phyloP scores from a whole-genome alignment of 2,888 invertebrate species.

The Iphiclides podalirius region DNA sequence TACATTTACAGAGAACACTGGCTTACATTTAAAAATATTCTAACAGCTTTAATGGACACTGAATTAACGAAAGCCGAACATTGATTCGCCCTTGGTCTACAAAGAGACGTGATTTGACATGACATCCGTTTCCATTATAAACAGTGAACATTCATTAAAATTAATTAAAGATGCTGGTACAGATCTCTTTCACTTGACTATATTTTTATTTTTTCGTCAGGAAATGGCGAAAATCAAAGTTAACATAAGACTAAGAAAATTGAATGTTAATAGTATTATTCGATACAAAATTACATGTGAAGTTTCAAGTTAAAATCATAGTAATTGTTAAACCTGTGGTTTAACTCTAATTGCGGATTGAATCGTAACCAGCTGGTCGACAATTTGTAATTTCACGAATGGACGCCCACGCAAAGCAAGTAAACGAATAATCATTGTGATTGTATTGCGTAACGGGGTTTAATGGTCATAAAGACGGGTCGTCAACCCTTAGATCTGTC shows the following conservation, averaged over 20 bases:
- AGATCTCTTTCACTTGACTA: no score
- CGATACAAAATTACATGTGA: no score
- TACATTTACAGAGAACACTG: no score
- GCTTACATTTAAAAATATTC: no score
- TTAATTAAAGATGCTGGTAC: not conserved
- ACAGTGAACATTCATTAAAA: not conserved
- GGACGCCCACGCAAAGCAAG: constrained; percentile 1
- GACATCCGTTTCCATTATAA: constrained; percentile 7
- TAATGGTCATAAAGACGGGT: not conserved
- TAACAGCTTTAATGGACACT: no score
- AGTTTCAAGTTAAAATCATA: no score
- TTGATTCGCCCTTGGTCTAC: constrained; percentile 10
- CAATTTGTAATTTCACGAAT: constrained; percentile 17
- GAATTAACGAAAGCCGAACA: not conserved
- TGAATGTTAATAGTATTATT: no score
- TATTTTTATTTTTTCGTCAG: no score
- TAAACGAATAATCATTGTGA: not conserved
- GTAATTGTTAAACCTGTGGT: no score
- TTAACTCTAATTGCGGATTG: not conserved
- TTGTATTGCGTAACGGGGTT: not conserved
- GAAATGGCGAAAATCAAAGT: no score
- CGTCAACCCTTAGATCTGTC: not conserved
- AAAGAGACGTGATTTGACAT: not conserved
- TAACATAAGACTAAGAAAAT: no score
- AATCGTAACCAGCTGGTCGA: not conserved